phyloP scores from a whole-genome alignment of 2,797 vertebrate genomes.

The Pseudochirops cupreus region DNA sequence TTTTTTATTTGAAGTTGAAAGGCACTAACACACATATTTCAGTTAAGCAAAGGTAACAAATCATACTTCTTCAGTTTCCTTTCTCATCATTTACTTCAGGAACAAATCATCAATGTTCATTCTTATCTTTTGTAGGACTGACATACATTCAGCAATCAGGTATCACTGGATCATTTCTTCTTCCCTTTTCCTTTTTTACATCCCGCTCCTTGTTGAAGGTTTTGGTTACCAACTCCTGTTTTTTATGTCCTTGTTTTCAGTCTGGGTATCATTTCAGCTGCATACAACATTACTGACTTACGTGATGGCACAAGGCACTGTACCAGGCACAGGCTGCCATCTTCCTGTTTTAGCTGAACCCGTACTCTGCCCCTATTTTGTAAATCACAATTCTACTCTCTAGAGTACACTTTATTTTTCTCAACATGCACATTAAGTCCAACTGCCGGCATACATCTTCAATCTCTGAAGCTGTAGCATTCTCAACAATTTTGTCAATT shows the following conservation, averaged over 20 bases:
- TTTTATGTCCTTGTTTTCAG: slow-evolving; percentile 96
- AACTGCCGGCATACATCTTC: slow-evolving; percentile 93
- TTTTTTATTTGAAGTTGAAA: slow-evolving; percentile 59
- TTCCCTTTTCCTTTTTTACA: slow-evolving; percentile 94
- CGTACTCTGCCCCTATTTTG: slow-evolving; percentile 94
- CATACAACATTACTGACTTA: slow-evolving; percentile 97
- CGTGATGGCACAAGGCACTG: slow-evolving; percentile 90
- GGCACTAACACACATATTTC: slow-evolving; percentile 72
- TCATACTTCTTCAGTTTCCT: slow-evolving; percentile 57
- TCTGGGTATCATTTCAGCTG: slow-evolving; percentile 97
- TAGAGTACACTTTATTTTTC: slow-evolving; percentile 96
- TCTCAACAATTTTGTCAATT: slow-evolving; percentile 93
- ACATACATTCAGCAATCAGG: background rate
- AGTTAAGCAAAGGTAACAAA: slow-evolving; percentile 57
- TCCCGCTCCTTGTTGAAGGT: slow-evolving; percentile 93
- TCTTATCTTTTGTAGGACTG: background rate
- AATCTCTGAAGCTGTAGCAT: slow-evolving; percentile 96
- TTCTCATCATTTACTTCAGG: slow-evolving; percentile 54
- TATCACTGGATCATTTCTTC: slow-evolving; percentile 34
- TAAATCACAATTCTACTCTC: slow-evolving; percentile 96
- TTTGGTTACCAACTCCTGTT: slow-evolving; percentile 90
- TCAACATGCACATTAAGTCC: slow-evolving; percentile 92
- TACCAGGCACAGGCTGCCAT: slow-evolving; percentile 92
- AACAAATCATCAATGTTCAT: slow-evolving; percentile 35
- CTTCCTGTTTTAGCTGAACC: slow-evolving; percentile 93